These are phyloP conservation scores for Alosa sapidissima DNA, from an alignment of 2,797 vertebrate species.

Conservation along the genomic window DNA sequence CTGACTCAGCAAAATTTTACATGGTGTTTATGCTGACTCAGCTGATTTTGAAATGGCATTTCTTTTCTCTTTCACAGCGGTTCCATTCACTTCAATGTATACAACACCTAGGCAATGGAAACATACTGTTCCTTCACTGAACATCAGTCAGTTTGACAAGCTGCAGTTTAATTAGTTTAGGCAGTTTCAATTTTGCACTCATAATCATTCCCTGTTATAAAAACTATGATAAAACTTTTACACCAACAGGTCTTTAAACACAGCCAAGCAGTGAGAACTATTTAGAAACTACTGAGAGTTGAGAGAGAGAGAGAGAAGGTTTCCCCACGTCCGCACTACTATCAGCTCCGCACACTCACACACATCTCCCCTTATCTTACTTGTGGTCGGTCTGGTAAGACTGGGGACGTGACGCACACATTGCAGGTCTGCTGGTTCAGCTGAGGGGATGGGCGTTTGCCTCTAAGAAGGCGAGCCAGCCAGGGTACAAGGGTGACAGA, in stretches of 20 bases:
- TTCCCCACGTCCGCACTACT: not conserved
- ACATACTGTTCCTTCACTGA: not conserved
- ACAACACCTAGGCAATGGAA: not conserved
- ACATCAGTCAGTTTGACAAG: not conserved
- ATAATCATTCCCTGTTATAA: not conserved
- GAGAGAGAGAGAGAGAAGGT: not conserved
- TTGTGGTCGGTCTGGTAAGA: not conserved
- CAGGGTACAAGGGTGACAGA: constrained; percentile 44
- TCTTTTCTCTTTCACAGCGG: not conserved
- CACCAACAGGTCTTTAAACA: not conserved
- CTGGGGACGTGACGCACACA: not conserved
- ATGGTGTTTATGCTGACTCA: not conserved
- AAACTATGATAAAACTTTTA: not conserved
- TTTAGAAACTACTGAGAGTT: not conserved
- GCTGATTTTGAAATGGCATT: not conserved
- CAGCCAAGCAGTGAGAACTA: not conserved
- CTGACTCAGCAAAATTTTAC: not conserved
- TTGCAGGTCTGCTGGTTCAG: not conserved
- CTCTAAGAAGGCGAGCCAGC: constrained; percentile 56
- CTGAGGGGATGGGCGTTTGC: constrained; percentile 64
- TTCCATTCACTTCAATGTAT: not conserved
- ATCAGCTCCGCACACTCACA: not conserved
- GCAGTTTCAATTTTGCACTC: not conserved
- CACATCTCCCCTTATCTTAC: constrained; percentile 19
- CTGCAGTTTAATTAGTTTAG: not conserved